Evolutionary conservation across 2,797 vertebrate genomes (phyloP).

Genomic region (Tinamus major): DNA sequence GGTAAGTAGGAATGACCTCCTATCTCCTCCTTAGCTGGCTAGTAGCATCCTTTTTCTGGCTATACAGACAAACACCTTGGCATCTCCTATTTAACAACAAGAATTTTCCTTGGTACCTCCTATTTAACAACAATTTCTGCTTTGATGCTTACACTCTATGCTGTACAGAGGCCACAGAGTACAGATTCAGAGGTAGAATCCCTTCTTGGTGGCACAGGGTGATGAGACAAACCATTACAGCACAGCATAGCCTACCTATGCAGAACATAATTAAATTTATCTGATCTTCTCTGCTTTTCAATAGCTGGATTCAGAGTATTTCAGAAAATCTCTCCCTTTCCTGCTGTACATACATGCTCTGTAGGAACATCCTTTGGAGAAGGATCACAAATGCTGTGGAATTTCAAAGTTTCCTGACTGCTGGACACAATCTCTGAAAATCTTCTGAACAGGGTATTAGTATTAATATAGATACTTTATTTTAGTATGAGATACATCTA

Average conservation of each 20-base stretch:
- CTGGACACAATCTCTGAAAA: not conserved
- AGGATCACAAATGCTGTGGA: not conserved
- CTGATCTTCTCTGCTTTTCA: not conserved
- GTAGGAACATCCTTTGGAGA: not conserved
- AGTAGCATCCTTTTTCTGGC: not conserved
- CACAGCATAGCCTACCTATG: not conserved
- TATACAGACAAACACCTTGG: not conserved
- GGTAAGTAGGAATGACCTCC: not conserved
- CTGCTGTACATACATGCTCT: not conserved
- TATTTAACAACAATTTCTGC: not conserved
- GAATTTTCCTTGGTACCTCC: not conserved
- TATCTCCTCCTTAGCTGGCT: not conserved
- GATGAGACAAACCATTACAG: not conserved
- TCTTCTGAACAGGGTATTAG: not conserved
- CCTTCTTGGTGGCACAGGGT: not conserved
- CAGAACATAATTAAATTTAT: not conserved
- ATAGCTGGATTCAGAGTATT: not conserved
- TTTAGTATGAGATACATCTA: not conserved
- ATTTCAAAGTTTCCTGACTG: not conserved
- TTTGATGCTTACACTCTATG: not conserved
- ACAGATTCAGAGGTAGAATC: not conserved
- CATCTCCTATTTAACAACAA: not conserved
- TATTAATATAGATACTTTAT: not conserved
- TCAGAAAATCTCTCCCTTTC: not conserved
- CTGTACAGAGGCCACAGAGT: not conserved